These are phyloP conservation scores for Gymnocypris eckloni DNA, from an alignment of 2,797 vertebrate genomes.

Conservation along the genomic window DNA sequence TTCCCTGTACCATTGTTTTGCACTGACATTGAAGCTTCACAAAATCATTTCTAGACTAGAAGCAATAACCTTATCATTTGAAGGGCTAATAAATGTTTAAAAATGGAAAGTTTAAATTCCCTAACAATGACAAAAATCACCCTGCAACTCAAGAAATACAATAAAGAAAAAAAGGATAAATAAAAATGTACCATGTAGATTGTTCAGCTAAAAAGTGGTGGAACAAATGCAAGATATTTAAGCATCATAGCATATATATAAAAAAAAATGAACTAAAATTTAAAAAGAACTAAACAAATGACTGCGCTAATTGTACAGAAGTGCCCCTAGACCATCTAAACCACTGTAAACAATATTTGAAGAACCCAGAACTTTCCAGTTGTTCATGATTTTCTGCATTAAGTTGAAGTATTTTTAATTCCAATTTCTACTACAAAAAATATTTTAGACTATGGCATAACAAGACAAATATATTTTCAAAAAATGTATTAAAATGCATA, in stretches of 20 bases:
- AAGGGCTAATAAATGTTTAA: neutral
- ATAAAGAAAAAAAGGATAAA: neutral
- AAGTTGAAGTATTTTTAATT: neutral
- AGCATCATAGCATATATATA: neutral
- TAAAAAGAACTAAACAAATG: neutral
- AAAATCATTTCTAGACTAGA: neutral
- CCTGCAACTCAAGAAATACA: neutral
- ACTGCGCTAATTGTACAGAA: neutral
- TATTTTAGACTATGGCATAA: neutral
- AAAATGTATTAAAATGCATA: neutral
- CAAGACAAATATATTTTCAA: neutral
- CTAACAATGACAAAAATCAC: neutral
- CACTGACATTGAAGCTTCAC: neutral
- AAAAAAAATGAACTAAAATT: neutral
- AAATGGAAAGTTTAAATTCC: neutral
- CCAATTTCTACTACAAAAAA: neutral
- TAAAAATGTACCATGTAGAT: neutral
- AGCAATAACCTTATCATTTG: neutral
- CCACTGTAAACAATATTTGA: neutral
- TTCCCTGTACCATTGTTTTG: neutral
- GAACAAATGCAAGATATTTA: neutral
- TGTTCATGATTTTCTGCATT: neutral
- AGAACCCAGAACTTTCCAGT: neutral
- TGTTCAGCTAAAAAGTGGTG: neutral
- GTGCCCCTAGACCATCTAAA: neutral